phyloP scores from a whole-genome alignment of 2,797 vertebrate species.

The Gymnocypris eckloni region DNA sequence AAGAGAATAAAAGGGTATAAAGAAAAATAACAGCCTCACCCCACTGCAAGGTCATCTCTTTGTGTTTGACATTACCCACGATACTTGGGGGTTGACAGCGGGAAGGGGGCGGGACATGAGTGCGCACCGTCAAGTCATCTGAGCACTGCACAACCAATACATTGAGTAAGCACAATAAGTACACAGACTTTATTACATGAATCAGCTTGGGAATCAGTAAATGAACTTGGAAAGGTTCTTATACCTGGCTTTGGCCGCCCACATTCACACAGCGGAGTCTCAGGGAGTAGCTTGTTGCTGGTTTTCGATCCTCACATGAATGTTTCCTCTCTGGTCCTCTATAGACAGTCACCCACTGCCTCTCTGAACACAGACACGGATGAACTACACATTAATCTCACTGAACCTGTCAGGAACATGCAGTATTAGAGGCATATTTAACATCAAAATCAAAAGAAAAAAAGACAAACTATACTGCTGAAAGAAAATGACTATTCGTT shows the following conservation, averaged over 20 bases:
- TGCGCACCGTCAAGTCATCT: slow-evolving; percentile 87
- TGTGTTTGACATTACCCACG: slow-evolving; percentile 93
- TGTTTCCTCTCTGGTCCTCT: slow-evolving; percentile 90
- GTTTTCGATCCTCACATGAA: slow-evolving; percentile 88
- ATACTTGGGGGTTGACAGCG: slow-evolving; percentile 87
- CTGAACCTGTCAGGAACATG: not conserved
- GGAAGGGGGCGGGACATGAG: slow-evolving; percentile 90
- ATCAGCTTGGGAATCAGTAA: not conserved
- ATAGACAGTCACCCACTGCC: slow-evolving; percentile 92
- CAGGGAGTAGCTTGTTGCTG: slow-evolving; percentile 91
- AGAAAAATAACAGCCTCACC: slow-evolving; percentile 78
- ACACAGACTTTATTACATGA: not conserved
- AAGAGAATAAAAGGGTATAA: not conserved
- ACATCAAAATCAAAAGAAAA: not conserved
- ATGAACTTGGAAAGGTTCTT: not conserved
- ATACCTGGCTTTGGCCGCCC: slow-evolving; percentile 94
- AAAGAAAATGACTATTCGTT: not conserved
- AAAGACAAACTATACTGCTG: not conserved
- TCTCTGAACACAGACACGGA: slow-evolving; percentile 72
- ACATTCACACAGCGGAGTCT: slow-evolving; percentile 94
- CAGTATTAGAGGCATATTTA: not conserved
- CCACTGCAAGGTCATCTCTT: slow-evolving; percentile 95
- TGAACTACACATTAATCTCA: not conserved
- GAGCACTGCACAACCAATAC: slow-evolving; percentile 81
- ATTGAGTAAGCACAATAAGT: not conserved